Percentiles rank a stretch among this genome's conserved stretches.
phyloP scores from a whole-genome alignment of 2,113 vertebrate genomes.

The Triplophysa tibetana region DNA sequence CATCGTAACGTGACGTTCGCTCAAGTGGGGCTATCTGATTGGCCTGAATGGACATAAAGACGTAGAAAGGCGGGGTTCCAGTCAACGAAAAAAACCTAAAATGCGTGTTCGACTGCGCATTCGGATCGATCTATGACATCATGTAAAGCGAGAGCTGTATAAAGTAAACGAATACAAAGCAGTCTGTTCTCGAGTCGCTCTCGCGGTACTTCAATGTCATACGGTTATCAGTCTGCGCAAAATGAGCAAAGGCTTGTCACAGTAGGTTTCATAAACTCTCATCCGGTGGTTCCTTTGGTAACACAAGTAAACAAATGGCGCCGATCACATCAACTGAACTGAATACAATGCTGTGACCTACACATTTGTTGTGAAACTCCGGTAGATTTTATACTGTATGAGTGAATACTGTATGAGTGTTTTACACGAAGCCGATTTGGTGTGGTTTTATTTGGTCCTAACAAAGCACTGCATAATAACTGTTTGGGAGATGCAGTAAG shows the following conservation, averaged over 20 bases:
- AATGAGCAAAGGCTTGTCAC: not conserved
- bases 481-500: constrained; percentile 44
- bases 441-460: not conserved
- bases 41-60: no score
- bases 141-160: no score
- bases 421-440: not conserved
- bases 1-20: not conserved
- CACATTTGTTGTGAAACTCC: not conserved
- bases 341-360: not conserved
- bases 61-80: no score
- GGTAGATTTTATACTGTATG: not conserved
- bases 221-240: no score
- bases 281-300: constrained; percentile 35
- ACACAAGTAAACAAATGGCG: constrained; percentile 50
- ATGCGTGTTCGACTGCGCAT: not conserved
- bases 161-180: no score
- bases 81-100: not conserved
- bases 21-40: no score
- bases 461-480: not conserved
- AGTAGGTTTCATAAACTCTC: not conserved
- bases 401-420: not conserved
- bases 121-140: no score
- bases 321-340: not conserved
- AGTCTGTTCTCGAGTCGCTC: no score
- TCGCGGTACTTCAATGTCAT: no score